Base-by-base conservation (phyloP, 2,888 invertebrate genomes). In the Drosophila infuscata region DNA sequence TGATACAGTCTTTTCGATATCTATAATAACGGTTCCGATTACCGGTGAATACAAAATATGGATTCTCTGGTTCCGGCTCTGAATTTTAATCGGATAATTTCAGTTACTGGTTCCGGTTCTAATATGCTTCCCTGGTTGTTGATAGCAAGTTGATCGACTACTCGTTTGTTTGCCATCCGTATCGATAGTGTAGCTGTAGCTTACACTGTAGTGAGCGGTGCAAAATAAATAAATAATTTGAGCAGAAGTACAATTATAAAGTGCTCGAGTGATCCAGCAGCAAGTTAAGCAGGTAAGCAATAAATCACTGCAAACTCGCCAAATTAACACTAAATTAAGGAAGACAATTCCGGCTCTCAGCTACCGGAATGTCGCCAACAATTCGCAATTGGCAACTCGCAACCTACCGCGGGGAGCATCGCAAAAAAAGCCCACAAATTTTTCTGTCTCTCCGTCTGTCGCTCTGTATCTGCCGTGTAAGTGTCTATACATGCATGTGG, bases 161-260 rank as follows among this genome's bases (percentile, higher is more conserved):
- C 20, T 41, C 33, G 54, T 41, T 43, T 15, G 33, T n/a, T 33
- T 74, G 51, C 20, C 30, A 25, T 35, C 60, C 48, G 49, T 69
- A 76, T 70, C 76, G 69, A 66, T 67, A 67, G 60, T 74, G 46
- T 41, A 59, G 76, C 63, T 76, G 70, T 59, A 72, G 81, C 67
- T 72, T 59, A 64, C 72, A 54, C 58, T 49, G 67, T 67, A 32
- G 51, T 52, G 32, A 52, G 68, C 78, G 79, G 73, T 65, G 79
- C 68, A 63, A 72, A 53, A 78, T 81, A 81, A 79, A 81, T 81
- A 77, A 81, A 77, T 77, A 71, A 65, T 46, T 68, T 65, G n/a
- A 54, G 54, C 30, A 15, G 3, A 57, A 68, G 38, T 46, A 51
- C 43, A 78, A 35, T 69, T 77, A 17, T 68, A 72, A 64, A 77